Percentiles rank a stretch among this genome's conserved stretches.
Evolutionary conservation across 2,797 vertebrate genomes (phyloP).

Genomic region (Silurus lanzhouensis): DNA sequence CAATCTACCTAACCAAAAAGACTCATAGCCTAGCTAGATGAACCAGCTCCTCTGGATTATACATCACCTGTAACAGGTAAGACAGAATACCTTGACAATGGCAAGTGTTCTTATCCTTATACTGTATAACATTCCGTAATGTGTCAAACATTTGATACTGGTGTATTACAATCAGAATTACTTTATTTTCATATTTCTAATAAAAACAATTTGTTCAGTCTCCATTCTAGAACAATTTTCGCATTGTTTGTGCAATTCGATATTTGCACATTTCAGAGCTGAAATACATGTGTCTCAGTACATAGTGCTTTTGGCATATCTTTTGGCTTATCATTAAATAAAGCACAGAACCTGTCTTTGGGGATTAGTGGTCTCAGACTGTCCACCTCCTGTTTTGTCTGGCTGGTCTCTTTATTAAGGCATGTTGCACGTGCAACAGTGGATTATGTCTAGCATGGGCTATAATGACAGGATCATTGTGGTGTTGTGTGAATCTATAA

Average conservation of each 20-base stretch:
- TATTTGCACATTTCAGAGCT: constrained; percentile 1
- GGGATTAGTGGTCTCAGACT: constrained; percentile 49
- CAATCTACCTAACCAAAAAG: constrained; percentile 4
- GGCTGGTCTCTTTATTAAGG: constrained; percentile 45
- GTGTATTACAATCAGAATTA: neutral
- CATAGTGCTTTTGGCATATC: neutral
- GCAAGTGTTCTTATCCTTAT: constrained; percentile 41
- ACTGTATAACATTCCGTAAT: constrained; percentile 8
- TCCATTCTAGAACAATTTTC: neutral
- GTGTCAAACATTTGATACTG: constrained; percentile 16
- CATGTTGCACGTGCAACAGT: constrained; percentile 46
- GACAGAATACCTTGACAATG: constrained; percentile 33
- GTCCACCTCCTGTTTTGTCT: constrained; percentile 61
- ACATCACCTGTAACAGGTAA: constrained; percentile 50
- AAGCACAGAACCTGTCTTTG: constrained; percentile 41
- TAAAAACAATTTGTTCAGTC: neutral
- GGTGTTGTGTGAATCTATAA: constrained; percentile 50
- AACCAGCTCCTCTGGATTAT: constrained; percentile 21
- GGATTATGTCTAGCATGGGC: constrained; percentile 51
- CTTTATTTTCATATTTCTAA: neutral
- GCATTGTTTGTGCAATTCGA: neutral
- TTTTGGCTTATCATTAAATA: constrained; percentile 45
- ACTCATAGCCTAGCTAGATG: constrained; percentile 26
- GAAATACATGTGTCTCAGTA: constrained; percentile 1
- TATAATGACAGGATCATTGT: constrained; percentile 57